phyloP scores from a whole-genome alignment of 1,140 invertebrate genomes.

The Aphelinus atriplicis region DNA sequence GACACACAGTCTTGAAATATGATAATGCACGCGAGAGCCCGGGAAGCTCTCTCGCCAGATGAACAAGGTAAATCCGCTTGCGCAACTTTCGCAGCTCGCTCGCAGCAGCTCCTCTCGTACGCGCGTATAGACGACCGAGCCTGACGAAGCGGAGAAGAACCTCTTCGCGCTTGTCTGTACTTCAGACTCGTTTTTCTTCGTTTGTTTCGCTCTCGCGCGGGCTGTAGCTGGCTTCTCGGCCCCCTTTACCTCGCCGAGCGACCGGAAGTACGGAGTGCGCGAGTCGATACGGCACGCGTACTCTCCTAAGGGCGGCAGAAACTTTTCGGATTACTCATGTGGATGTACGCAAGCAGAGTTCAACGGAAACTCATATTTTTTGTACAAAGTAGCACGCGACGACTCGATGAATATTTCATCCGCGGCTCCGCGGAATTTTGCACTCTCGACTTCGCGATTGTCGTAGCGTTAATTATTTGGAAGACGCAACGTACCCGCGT shows the following conservation, averaged over 20 bases:
- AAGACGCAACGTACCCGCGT: no score
- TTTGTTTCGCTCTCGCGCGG: not conserved
- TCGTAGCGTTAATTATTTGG: no score
- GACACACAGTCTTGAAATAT: slow-evolving; percentile 8
- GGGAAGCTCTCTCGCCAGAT: not conserved
- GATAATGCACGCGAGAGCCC: slow-evolving; percentile 21
- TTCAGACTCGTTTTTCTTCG: slow-evolving; percentile 16
- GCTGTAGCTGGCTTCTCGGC: not conserved
- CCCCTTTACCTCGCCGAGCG: not conserved
- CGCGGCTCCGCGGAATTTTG: no score
- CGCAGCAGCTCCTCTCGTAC: not conserved
- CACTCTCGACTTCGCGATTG: no score
- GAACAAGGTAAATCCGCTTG: slow-evolving; percentile 22
- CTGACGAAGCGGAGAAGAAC: not conserved
- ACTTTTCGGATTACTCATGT: slow-evolving; percentile 35
- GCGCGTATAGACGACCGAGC: not conserved
- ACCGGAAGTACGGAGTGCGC: not conserved
- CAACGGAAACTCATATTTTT: no score
- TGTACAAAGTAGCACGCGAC: no score
- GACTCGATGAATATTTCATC: no score
- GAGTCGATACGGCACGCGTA: not conserved
- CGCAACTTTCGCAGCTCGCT: slow-evolving; percentile 8
- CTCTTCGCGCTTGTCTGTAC: not conserved
- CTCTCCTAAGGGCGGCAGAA: slow-evolving; percentile 14
- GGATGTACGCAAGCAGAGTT: not conserved